Base-by-base conservation (phyloP, 2,113 vertebrate species). In the Numida meleagris region DNA sequence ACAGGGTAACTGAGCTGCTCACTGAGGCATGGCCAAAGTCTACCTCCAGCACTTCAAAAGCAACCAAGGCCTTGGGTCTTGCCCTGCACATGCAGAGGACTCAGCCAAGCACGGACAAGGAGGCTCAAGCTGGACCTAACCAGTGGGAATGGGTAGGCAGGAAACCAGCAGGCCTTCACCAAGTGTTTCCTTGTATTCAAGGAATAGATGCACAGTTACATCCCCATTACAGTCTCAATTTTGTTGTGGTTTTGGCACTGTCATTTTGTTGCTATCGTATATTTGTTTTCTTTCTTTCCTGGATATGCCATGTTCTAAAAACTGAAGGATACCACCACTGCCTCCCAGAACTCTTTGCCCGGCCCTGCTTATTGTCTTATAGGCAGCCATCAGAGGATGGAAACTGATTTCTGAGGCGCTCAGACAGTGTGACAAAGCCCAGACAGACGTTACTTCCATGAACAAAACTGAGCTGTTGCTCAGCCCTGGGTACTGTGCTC, bases 231-330 rank as follows among this genome's bases (percentile, higher is more conserved):
- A 53, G 31, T 48, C n/a, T 33, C 14, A 9, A 8, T 21, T 53
- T 33, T 65, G 3, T 7, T 7, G 2, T 34, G 7, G 2, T 0
- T 75, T 70, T 74, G 79, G 12, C 6, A 70, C 50, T 4, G 2
- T 50, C 48, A 46, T 46, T 46, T 19, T 46, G 18, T 20, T 46
- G 15, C 19, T n/a, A n/a, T n/a, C 19, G 17, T 46, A 23, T 27
- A 14, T 27, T 51, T 27, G 6, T 51, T 38, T 21, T 21, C 13
- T 57, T 31, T 51, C 83, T 29, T 20, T 19, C 15, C 65, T 80
- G 27, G 6, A 46, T 42, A 63, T 9, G 6, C 3, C 29, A 21
- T 4, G 7, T 63, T 58, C 66, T 77, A 74, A 73, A 89, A 63
- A n/a, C 6, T 18, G 24, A 58, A 77, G 9, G 4, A 4, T 81